Conservation (phyloP, 2,797 vertebrate species). For the Acipenser transmontanus region DNA sequence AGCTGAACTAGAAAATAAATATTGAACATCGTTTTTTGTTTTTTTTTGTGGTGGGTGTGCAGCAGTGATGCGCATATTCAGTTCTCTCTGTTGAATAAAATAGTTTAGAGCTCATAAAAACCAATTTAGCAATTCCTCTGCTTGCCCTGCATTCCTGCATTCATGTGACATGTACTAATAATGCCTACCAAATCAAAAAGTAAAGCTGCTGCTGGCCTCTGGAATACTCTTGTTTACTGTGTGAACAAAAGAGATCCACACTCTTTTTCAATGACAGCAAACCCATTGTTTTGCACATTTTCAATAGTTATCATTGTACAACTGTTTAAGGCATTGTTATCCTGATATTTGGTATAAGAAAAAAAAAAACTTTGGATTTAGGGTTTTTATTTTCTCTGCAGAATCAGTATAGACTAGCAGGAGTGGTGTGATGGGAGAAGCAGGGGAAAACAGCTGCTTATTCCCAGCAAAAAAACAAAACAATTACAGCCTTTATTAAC, state of each 20-base stretch:
- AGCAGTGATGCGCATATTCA: not conserved
- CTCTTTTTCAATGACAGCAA: not conserved
- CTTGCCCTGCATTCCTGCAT: slow-evolving; percentile 1
- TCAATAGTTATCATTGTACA: slow-evolving; percentile 13
- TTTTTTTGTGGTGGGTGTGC: not conserved
- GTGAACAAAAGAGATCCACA: slow-evolving; percentile 38
- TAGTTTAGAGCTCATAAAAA: not conserved
- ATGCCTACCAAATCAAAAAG: slow-evolving; percentile 21
- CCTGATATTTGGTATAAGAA: no score
- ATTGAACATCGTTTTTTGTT: not conserved
- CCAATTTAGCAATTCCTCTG: slow-evolving; percentile 1
- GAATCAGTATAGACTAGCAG: no score
- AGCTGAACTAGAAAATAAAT: no score
- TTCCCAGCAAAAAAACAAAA: no score
- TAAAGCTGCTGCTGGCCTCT: slow-evolving; percentile 34
- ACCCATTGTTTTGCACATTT: slow-evolving; percentile 30
- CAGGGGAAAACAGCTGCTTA: no score
- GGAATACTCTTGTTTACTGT: slow-evolving; percentile 41
- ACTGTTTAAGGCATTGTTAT: no score
- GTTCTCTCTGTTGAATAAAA: not conserved
- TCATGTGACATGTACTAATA: slow-evolving; percentile 29
- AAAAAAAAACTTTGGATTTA: no score
- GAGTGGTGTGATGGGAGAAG: no score
- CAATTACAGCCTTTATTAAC: no score
- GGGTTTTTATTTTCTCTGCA: no score